Evolutionary conservation across 1,140 invertebrate species (phyloP).

Genomic region (Anastrepha ludens): DNA sequence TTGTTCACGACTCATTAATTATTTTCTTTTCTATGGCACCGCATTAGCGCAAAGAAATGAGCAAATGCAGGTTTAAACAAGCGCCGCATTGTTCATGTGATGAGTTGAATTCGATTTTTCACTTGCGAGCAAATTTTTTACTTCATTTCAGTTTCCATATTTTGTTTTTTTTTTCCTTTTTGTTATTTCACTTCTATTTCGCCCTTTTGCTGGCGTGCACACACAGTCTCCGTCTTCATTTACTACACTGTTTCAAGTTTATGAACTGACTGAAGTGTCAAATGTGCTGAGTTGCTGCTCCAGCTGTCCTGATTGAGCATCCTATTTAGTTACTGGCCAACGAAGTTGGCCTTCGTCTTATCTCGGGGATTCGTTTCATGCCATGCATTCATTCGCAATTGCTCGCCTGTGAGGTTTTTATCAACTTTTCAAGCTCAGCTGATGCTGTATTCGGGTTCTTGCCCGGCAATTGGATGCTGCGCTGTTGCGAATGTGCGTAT

Average conservation of each 20-base stretch:
- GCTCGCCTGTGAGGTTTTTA: neutral
- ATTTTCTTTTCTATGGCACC: neutral
- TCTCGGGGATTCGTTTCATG: neutral
- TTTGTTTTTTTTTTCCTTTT: slow-evolving; percentile 1
- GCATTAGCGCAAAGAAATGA: neutral
- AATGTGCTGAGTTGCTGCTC: slow-evolving; percentile 53
- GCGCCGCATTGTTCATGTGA: neutral
- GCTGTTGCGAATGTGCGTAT: neutral
- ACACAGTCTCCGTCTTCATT: slow-evolving; percentile 35
- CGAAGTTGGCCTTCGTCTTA: slow-evolving; percentile 10
- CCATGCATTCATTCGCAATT: neutral
- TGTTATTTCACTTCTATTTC: slow-evolving; percentile 16
- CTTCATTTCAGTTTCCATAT: neutral
- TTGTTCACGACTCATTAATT: neutral
- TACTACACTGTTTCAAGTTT: slow-evolving; percentile 55
- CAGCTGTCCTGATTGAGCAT: slow-evolving; percentile 53
- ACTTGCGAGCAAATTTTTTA: neutral
- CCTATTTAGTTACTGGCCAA: slow-evolving; percentile 19
- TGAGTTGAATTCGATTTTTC: slow-evolving; percentile 36
- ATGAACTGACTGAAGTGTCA: slow-evolving; percentile 55
- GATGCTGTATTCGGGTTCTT: slow-evolving; percentile 21
- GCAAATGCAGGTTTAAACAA: neutral
- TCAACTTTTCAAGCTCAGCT: slow-evolving; percentile 10
- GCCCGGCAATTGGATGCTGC: neutral
- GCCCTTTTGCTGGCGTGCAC: neutral